Evolutionary conservation across 2,113 vertebrate species (phyloP), one percentile per base, ranked within the genome.

Genomic region (Hiodon alosoides): DNA sequence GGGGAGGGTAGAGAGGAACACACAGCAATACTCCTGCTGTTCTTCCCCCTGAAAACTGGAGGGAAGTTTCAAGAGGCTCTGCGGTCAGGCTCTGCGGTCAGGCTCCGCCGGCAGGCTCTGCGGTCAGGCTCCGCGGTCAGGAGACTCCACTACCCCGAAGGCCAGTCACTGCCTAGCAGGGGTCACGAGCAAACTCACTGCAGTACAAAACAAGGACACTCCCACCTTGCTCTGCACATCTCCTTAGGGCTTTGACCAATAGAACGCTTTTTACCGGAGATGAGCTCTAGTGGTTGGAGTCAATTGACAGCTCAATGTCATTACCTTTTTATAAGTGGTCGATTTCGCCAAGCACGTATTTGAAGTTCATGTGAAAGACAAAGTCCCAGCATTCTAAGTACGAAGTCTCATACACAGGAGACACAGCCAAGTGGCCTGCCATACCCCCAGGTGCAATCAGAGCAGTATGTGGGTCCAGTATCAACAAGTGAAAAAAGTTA

Each of bases 131-230:
- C 31, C 31, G 31, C 50, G 7, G 61, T n/a, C 61, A 3, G 61
- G n/a, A 4, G n/a, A 8, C n/a, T 16, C 9, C 3, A 6, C 7
- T 8, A 8, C 61, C 16, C 61, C 61, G 61, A 7, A 13, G 61
- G n/a, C 54, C 67, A 14, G n/a, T 50, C 14, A n/a, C 67, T 7
- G 64, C 52, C 59, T 7, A 13, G 57, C 31, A 10, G 57, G 17
- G 55, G 52, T 11, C 13, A 61, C 31, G 53, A 46, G 67, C 55
- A n/a, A 62, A 51, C 11, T 16, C 5, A 17, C 7, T 16, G 13
- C 66, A 13, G 4, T 52, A 59, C 50, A 14, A 71, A 58, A 70
- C 75, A 76, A 76, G 75, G 75, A 76, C 75, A 69, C 59, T 2
- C 60, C 67, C 67, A 70, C 68, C 59, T 60, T 53, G 52, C 60